Evolutionary conservation across 2,888 invertebrate species (phyloP).

Genomic region (Rhaphigaster nebulosa): DNA sequence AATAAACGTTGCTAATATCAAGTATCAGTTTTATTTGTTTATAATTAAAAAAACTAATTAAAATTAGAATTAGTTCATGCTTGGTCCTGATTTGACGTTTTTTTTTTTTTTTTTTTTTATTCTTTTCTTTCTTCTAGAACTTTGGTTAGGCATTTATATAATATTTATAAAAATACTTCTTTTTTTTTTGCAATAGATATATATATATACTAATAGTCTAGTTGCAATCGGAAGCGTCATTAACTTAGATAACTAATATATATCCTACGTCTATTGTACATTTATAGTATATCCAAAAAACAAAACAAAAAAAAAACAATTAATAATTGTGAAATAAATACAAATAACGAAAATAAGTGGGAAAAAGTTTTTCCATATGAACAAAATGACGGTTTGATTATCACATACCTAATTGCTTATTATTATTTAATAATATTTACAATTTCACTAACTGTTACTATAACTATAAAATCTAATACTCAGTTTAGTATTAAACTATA

Average conservation of each 20-base stretch:
- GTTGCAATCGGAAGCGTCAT: background rate
- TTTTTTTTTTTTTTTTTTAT: background rate
- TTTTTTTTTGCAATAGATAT: background rate
- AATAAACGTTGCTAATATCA: background rate
- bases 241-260: background rate
- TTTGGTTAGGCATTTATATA: conserved; percentile 16
- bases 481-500: background rate
- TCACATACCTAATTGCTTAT: conserved; percentile 15
- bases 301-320: background rate
- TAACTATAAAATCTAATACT: conserved; percentile 1
- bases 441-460: background rate
- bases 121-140: background rate
- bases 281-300: background rate
- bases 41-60: background rate
- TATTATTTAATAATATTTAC: conserved; percentile 20
- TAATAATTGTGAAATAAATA: background rate
- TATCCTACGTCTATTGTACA: background rate
- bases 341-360: background rate
- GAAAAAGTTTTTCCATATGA: conserved; percentile 12
- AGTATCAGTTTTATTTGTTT: background rate
- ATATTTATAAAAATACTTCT: background rate
- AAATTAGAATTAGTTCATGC: conserved; percentile 7
- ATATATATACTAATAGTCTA: background rate
- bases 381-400: conserved; percentile 46
- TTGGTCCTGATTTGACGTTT: background rate